phyloP scores from a whole-genome alignment of 1,140 invertebrate species.

The Eriocheir sinensis region DNA sequence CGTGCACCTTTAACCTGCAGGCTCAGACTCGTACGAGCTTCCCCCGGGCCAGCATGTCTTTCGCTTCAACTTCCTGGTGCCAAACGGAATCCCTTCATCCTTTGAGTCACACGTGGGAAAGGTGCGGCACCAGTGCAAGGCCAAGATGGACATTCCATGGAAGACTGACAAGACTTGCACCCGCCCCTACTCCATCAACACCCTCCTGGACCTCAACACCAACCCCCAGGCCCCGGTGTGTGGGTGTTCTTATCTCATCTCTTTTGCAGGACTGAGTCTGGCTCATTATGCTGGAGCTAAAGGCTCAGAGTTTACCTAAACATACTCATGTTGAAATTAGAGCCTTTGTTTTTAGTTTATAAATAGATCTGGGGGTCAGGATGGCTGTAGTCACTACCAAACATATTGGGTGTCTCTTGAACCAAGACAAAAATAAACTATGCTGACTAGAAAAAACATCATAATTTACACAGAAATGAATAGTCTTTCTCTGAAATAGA shows the following conservation, averaged over 20 bases:
- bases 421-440: not conserved
- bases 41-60: slow-evolving; percentile 65
- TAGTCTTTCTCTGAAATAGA: no score
- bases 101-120: slow-evolving; percentile 65
- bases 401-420: not conserved
- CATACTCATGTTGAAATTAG: no score
- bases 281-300: no score
- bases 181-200: slow-evolving; percentile 68
- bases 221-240: slow-evolving; percentile 55
- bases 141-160: slow-evolving; percentile 73
- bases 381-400: no score
- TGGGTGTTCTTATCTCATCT: not conserved
- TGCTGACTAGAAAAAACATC: no score
- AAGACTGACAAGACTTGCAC: slow-evolving; percentile 52
- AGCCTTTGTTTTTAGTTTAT: slow-evolving; percentile 5
- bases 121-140: slow-evolving; percentile 67
- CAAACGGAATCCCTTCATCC: slow-evolving; percentile 60
- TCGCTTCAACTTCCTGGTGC: slow-evolving; percentile 56
- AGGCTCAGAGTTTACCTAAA: no score
- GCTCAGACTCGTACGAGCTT: slow-evolving; percentile 36
- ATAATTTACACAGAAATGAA: no score
- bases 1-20: no score
- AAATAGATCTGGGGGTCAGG: no score
- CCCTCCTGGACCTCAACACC: slow-evolving; percentile 56
- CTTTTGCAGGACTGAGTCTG: not conserved